Percentiles rank a stretch among this genome's conserved stretches.
These are phyloP conservation scores for Eueides isabella DNA, from an alignment of 1,140 invertebrate species.

Conservation along the genomic window DNA sequence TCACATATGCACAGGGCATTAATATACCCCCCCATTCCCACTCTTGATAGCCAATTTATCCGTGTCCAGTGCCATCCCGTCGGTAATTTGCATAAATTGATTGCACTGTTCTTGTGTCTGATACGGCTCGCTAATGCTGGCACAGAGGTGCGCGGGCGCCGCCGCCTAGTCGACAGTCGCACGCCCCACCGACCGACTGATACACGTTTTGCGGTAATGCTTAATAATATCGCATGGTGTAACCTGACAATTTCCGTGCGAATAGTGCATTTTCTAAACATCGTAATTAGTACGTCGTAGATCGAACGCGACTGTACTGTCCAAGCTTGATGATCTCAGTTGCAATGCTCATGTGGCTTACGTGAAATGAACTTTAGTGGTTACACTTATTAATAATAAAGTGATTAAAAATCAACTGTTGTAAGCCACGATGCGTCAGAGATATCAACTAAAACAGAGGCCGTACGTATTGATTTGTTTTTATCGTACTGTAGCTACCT, in stretches of 20 bases:
- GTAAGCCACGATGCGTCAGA: conserved; percentile 64
- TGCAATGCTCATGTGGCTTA: conserved; percentile 15
- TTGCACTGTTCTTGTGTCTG: conserved; percentile 61
- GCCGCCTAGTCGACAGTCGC: conserved; percentile 63
- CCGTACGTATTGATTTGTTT: conserved; percentile 64
- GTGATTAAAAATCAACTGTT: conserved; percentile 35
- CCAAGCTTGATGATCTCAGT: conserved; percentile 24
- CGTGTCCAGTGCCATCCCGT: conserved; percentile 62
- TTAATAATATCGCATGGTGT: conserved; percentile 63
- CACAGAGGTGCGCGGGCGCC: conserved; percentile 53
- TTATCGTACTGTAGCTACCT: conserved; percentile 15
- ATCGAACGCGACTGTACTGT: conserved; percentile 38
- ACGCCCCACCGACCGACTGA: conserved; percentile 72
- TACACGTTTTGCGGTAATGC: conserved; percentile 70
- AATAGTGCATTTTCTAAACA: conserved; percentile 49
- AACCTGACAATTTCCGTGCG: conserved; percentile 42
- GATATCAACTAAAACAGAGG: conserved; percentile 77
- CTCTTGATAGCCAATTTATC: conserved; percentile 62
- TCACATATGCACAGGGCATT: conserved; percentile 26
- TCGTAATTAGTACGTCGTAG: conserved; percentile 29
- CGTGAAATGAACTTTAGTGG: conserved; percentile 33
- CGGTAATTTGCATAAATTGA: conserved; percentile 79
- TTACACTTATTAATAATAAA: conserved; percentile 24
- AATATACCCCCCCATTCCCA: conserved; percentile 35
- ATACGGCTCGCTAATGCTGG: conserved; percentile 51